A percentile compares a stretch with the other conserved stretches of the same genome.
Evolutionary conservation across 2,888 invertebrate species (phyloP).

Genomic region (Cremastinae sp.): DNA sequence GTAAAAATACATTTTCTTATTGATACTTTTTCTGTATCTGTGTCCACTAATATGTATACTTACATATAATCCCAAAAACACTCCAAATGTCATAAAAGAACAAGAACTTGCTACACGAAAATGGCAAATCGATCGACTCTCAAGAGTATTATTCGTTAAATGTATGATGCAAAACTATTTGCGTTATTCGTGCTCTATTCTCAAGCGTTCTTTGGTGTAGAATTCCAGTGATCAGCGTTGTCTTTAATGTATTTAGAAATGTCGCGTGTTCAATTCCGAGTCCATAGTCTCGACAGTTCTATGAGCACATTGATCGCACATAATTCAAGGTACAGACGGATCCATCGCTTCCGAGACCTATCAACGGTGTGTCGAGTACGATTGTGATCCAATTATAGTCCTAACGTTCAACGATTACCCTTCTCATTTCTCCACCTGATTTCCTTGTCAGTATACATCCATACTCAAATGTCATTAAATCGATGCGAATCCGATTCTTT

Average conservation of each 20-base stretch:
- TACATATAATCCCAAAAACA: no score
- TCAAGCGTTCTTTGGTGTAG: neutral
- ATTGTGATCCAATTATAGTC: constrained; percentile 21
- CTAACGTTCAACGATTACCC: no score
- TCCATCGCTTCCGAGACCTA: constrained; percentile 24
- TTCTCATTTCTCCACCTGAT: no score
- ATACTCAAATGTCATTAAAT: no score
- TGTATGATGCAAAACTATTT: neutral
- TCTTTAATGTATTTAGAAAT: constrained; percentile 9
- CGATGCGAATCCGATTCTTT: no score
- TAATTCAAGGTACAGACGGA: constrained; percentile 18
- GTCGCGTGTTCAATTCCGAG: neutral
- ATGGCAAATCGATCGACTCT: neutral
- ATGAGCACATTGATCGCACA: constrained; percentile 7
- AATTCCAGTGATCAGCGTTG: neutral
- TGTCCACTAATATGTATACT: no score
- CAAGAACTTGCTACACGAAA: no score
- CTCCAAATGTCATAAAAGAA: no score
- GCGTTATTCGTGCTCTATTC: neutral
- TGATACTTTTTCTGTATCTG: no score
- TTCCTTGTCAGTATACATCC: no score
- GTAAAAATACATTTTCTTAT: no score
- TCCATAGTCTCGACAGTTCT: constrained; percentile 1
- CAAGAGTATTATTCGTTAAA: no score
- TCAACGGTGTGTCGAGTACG: constrained; percentile 5